Evolutionary conservation across 2,797 vertebrate genomes (phyloP).

Genomic region (Apogon talboti): DNA sequence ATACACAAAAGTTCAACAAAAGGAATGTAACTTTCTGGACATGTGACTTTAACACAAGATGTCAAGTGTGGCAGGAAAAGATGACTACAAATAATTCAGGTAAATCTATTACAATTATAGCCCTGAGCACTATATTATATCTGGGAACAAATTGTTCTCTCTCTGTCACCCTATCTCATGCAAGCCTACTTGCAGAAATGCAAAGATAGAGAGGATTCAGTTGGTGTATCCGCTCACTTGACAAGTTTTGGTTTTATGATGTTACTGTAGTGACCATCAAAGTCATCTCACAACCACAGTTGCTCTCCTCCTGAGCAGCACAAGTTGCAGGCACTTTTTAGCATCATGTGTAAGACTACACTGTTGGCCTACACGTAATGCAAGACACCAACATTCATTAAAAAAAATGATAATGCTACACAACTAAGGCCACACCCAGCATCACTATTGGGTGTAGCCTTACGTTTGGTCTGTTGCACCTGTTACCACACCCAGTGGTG

Average conservation of each 20-base stretch:
- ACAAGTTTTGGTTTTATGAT: background rate
- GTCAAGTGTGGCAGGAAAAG: constrained; percentile 2
- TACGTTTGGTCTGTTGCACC: background rate
- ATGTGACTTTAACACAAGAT: background rate
- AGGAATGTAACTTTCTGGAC: background rate
- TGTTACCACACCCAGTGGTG: constrained; percentile 7
- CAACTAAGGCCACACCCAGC: background rate
- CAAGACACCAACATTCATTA: background rate
- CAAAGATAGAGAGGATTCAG: background rate
- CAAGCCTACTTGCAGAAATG: background rate
- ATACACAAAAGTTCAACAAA: constrained; percentile 1
- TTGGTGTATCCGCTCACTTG: background rate
- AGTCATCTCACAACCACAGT: background rate
- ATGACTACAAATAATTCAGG: too few species aligned
- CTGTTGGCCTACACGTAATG: background rate
- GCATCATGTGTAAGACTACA: background rate
- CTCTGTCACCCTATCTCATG: background rate
- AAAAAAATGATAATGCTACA: background rate
- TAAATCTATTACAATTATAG: too few species aligned
- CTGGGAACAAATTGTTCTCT: too few species aligned
- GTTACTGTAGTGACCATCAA: background rate
- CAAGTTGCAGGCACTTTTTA: background rate
- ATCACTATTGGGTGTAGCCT: background rate
- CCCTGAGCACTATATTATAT: too few species aligned
- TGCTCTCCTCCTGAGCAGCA: background rate